Base-by-base conservation (phyloP, 2,888 invertebrate genomes). In the Poecilobothrus nobilitatus region DNA sequence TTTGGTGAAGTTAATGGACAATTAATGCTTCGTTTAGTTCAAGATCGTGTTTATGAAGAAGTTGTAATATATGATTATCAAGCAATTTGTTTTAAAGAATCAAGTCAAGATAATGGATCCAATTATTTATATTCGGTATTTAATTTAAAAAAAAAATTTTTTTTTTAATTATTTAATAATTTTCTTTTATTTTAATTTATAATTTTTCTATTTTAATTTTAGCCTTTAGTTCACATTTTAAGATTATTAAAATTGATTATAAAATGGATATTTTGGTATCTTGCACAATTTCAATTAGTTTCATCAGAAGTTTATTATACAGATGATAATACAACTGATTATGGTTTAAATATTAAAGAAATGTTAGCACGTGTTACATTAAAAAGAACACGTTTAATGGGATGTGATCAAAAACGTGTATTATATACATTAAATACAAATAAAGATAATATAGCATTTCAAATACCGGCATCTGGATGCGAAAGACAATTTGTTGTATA, bases 61-160 rank as follows among this genome's bases (percentile, higher is more conserved):
- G 87, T 94, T 15, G 85, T 87, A 68, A 86, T 94, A 68, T 89
- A 89, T 73, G 95, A 95, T 80, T 95, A 95, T 78, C 95, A 95
- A 81, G 94, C 91, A 0, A 92, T 94, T 22, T 95, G 95, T 79
- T 91, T 92, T 75, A 87, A 90, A 72, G 85, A 86, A 67, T 88
- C 85, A 73, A 86, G 85, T 71, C 86, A 86, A 6, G 84, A 85
- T 20, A 91, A 87, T 75, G 84, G 85, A 20, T 89, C 85, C n/a
- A 83, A 81, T 66, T 82, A 82, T 72, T 76, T 91, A 71, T 77
- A 86, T 69, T 86, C 90, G 81, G 91, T 91, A 80, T 83, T 82
- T 78, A 69, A 37, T n/a, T n/a, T n/a, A n/a, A n/a, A n/a, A n/a
- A n/a, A n/a, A n/a, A n/a, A n/a, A n/a, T n/a, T n/a, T n/a, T n/a